These are phyloP conservation scores for Serinus canaria DNA, from an alignment of 2,113 vertebrate genomes.

Conservation along the genomic window DNA sequence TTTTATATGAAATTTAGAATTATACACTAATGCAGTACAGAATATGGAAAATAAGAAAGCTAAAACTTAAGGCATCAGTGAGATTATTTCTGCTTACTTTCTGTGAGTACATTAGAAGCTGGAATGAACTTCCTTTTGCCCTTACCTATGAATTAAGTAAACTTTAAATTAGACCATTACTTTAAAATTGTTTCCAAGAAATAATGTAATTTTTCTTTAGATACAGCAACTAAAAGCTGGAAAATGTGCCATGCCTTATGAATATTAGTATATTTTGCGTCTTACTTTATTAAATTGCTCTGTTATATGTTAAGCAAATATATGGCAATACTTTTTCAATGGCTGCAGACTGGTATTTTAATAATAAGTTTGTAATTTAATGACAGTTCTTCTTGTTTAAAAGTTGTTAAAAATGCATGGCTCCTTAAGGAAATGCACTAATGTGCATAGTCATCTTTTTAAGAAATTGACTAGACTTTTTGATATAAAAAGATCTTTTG, in stretches of 20 bases:
- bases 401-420: background rate
- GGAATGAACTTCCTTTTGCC: background rate
- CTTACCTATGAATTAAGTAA: background rate
- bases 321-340: background rate
- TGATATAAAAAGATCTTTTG: constrained; percentile 13
- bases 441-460: background rate
- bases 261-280: background rate
- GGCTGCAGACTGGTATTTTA: background rate
- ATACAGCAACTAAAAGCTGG: background rate
- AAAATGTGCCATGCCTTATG: background rate
- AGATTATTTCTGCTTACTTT: background rate
- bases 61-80: background rate
- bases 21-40: background rate
- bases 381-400: background rate
- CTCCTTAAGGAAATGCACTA: background rate
- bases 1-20: background rate
- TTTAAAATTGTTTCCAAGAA: background rate
- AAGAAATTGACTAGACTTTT: background rate
- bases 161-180: background rate
- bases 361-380: background rate
- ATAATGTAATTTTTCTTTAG: background rate
- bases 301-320: background rate
- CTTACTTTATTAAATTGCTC: background rate
- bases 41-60: background rate
- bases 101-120: background rate